Evolutionary conservation across 1,140 invertebrate genomes (phyloP), one percentile per base, ranked within the genome.

Genomic region (Apis laboriosa): DNA sequence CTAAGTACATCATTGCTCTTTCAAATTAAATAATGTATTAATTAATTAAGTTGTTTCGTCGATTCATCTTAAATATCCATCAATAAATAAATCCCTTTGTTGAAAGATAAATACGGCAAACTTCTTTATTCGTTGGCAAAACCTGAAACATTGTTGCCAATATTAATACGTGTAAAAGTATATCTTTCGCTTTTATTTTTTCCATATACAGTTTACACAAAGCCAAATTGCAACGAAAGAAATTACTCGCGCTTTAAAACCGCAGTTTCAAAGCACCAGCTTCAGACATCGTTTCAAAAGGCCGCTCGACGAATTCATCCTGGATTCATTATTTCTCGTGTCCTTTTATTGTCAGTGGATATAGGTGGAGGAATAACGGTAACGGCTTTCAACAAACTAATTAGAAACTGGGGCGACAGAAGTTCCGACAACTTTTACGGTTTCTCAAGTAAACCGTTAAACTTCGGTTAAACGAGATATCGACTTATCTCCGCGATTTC

Each of bases 361-460:
- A 64, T 19, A 17, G 15, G 0, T 21, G 17, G n/a, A 2, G 12
- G 28, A 19, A 19, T 55, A 28, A 5, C 17, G 13, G 49, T 56
- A 73, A 28, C 49, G n/a, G 34, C n/a, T 58, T 51, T 51, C 34
- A 75, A 81, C 79, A 64, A 58, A 77, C 19, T 34, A 75, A 68
- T 83, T 83, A 83, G 43, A 83, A 83, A 71, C 75, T 77, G 63
- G 64, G 67, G n/a, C 61, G 21, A 68, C 19, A 56, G 77, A 75
- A 61, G 9, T 1, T 24, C 15, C 28, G 73, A 34, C 56, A 77
- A 55, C 49, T 64, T 83, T 77, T 71, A 61, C 64, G 11, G 51
- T 49, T 34, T 51, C 12, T 24, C n/a, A 64, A 64, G 17, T 56
- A 70, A 53, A 43, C 5, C 21, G 24, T 71, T 60, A 24, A 60